Evolutionary conservation across 2,797 vertebrate genomes (phyloP).

Genomic region (Dendrocincla fuliginosa): DNA sequence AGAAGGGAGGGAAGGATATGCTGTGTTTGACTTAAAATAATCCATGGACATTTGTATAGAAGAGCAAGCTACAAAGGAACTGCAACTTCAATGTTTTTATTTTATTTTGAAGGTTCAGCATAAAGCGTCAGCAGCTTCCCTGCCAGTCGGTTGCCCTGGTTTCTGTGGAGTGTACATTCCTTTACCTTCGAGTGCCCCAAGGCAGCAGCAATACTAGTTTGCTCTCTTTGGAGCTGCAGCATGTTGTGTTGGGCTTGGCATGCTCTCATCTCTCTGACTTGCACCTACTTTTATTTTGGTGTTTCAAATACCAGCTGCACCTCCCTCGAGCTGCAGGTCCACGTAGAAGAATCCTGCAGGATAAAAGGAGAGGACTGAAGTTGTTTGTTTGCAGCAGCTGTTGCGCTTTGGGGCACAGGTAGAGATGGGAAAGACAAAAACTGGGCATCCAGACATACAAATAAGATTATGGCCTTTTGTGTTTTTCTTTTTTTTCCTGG

Average conservation of each 20-base stretch:
- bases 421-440: not conserved
- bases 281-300: not conserved
- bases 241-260: not conserved
- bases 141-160: constrained; percentile 24
- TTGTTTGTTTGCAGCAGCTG: constrained; percentile 3
- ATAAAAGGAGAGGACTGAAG: constrained; percentile 4
- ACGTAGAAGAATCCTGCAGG: not conserved
- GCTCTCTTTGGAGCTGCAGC: not conserved
- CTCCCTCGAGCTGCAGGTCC: not conserved
- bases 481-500: not conserved
- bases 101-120: not conserved
- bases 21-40: not conserved
- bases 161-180: constrained; percentile 11
- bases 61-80: not conserved
- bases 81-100: not conserved
- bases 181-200: not conserved
- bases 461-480: not conserved
- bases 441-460: not conserved
- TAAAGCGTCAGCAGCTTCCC: not conserved
- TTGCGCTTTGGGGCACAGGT: not conserved
- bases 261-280: not conserved
- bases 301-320: not conserved
- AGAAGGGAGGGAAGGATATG: constrained; percentile 32
- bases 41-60: not conserved
- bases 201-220: not conserved